These are phyloP conservation scores for Genyomyrus donnyi DNA, from an alignment of 2,113 vertebrate species.

Conservation along the genomic window DNA sequence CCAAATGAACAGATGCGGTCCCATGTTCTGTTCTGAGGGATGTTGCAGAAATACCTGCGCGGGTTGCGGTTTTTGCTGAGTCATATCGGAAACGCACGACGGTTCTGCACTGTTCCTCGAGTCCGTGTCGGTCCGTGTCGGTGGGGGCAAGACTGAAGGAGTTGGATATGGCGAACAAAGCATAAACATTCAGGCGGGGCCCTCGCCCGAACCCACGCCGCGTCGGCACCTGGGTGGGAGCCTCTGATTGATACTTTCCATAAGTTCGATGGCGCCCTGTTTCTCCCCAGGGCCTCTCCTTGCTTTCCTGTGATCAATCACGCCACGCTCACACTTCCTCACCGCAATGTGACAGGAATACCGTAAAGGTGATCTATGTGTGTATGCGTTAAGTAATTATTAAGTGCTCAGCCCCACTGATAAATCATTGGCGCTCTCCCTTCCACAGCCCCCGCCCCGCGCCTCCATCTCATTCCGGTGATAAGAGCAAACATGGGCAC, in stretches of 20 bases:
- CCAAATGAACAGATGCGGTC: too few species aligned
- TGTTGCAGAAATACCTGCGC: background rate
- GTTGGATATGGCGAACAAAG: slow-evolving; percentile 42
- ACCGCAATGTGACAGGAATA: slow-evolving; percentile 61
- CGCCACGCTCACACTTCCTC: slow-evolving; percentile 60
- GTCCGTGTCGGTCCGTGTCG: slow-evolving; percentile 57
- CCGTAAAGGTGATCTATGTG: slow-evolving; percentile 64
- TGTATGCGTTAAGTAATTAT: slow-evolving; percentile 66
- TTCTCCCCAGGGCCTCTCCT: slow-evolving; percentile 44
- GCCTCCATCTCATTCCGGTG: background rate
- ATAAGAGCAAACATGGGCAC: background rate
- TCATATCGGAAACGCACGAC: background rate
- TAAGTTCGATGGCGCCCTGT: slow-evolving; percentile 64
- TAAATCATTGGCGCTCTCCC: slow-evolving; percentile 52
- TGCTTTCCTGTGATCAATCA: slow-evolving; percentile 67
- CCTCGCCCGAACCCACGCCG: slow-evolving; percentile 47
- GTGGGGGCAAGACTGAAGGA: slow-evolving; percentile 18
- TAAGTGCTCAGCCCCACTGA: slow-evolving; percentile 58
- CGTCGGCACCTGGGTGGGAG: slow-evolving; percentile 27
- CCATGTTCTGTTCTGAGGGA: background rate
- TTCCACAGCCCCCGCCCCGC: background rate
- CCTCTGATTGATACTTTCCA: slow-evolving; percentile 66
- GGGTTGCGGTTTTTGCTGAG: background rate
- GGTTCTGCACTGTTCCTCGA: background rate
- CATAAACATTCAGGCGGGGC: slow-evolving; percentile 23